Evolutionary conservation across 2,888 invertebrate species (phyloP).

Genomic region (Dusona sp.): DNA sequence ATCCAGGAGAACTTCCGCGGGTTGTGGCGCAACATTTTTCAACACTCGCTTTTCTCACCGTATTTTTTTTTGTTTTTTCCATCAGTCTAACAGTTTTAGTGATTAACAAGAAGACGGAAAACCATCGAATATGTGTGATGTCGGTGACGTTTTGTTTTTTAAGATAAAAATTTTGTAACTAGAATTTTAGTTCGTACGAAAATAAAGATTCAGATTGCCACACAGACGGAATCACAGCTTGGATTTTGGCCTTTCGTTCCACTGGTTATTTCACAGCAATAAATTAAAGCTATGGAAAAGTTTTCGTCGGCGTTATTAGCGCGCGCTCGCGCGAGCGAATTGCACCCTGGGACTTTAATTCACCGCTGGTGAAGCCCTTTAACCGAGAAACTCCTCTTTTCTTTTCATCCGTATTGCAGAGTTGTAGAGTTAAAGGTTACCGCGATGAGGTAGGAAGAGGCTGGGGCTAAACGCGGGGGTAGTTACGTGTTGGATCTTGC

Average conservation of each 20-base stretch:
- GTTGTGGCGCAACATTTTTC: no score
- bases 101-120: background rate
- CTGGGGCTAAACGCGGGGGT: constrained; percentile 29
- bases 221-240: background rate
- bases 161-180: no score
- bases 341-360: constrained; percentile 65
- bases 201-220: background rate
- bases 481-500: constrained; percentile 36
- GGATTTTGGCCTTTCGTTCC: background rate
- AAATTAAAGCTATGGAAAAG: constrained; percentile 69
- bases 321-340: constrained; percentile 59
- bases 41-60: no score
- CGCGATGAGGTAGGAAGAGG: constrained; percentile 9
- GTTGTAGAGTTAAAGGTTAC: constrained; percentile 50
- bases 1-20: no score
- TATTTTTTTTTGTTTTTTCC: no score
- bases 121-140: background rate
- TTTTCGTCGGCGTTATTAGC: constrained; percentile 67
- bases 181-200: no score
- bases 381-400: constrained; percentile 25
- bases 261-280: constrained; percentile 54
- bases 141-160: no score
- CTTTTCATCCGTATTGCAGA: constrained; percentile 17
- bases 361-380: constrained; percentile 41
- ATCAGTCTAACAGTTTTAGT: background rate